phyloP scores from a whole-genome alignment of 2,113 vertebrate genomes.

The Microtus ochrogaster region DNA sequence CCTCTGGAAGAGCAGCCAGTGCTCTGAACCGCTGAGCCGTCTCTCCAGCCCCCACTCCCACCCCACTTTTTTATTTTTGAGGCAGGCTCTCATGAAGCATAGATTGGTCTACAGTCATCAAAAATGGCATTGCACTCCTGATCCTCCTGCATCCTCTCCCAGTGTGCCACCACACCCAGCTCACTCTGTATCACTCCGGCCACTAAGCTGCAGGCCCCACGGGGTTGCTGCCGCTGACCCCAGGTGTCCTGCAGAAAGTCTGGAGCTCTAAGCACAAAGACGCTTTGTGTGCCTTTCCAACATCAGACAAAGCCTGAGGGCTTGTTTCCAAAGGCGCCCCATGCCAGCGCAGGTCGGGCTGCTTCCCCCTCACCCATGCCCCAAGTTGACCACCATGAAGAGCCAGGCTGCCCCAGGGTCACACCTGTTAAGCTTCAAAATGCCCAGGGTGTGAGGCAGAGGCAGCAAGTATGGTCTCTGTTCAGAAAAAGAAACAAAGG shows the following conservation, averaged over 20 bases:
- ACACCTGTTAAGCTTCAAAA: not conserved
- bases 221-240: not conserved
- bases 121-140: not conserved
- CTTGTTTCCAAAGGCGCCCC: not conserved
- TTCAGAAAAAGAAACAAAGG: not conserved
- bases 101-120: not conserved
- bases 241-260: not conserved
- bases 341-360: not conserved
- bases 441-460: not conserved
- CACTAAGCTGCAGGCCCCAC: not conserved
- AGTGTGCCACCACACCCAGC: not conserved
- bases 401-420: not conserved
- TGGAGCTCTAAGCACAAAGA: not conserved
- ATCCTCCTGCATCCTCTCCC: not conserved
- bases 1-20: no score
- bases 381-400: not conserved
- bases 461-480: not conserved
- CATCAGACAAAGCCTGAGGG: not conserved
- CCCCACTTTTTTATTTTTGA: not conserved
- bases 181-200: not conserved
- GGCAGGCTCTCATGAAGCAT: not conserved
- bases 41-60: no score
- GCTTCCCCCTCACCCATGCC: not conserved
- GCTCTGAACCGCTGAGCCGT: no score
- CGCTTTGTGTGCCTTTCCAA: not conserved